A percentile compares a stretch with the other conserved stretches of the same genome.
These are phyloP conservation scores for Hippocampus kuda DNA, from an alignment of 2,797 vertebrate species.

Conservation along the genomic window DNA sequence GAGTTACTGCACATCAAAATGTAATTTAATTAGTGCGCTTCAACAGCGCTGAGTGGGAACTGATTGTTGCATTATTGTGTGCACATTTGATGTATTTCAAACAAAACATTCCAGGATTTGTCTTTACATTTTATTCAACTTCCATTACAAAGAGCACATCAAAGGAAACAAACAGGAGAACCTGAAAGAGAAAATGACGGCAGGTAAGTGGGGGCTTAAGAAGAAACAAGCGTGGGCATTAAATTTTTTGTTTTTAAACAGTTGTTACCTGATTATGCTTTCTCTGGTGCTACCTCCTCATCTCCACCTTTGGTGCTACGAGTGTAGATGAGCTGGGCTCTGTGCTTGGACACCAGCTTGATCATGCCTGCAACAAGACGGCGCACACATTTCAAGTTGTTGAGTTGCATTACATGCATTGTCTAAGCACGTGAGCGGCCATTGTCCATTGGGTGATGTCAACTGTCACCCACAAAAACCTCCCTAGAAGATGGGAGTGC, in stretches of 20 bases:
- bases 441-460: neutral
- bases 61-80: neutral
- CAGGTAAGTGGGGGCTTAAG: neutral
- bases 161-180: constrained; percentile 43
- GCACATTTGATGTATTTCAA: neutral
- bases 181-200: constrained; percentile 35
- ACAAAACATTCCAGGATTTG: neutral
- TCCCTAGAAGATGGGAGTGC: neutral
- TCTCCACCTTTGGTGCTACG: constrained; percentile 91
- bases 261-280: constrained; percentile 70
- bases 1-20: neutral
- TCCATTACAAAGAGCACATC: constrained; percentile 53
- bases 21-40: no score
- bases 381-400: neutral
- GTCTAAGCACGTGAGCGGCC: neutral
- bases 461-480: neutral
- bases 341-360: constrained; percentile 91
- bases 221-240: neutral
- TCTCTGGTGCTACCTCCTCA: constrained; percentile 71
- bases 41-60: no score
- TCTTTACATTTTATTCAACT: constrained; percentile 53
- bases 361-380: constrained; percentile 74
- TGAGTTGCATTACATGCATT: neutral
- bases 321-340: constrained; percentile 90
- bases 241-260: neutral